Evolutionary conservation across 2,797 vertebrate genomes (phyloP), one percentile per base, ranked within the genome.

Genomic region (Argyrosomus regius): DNA sequence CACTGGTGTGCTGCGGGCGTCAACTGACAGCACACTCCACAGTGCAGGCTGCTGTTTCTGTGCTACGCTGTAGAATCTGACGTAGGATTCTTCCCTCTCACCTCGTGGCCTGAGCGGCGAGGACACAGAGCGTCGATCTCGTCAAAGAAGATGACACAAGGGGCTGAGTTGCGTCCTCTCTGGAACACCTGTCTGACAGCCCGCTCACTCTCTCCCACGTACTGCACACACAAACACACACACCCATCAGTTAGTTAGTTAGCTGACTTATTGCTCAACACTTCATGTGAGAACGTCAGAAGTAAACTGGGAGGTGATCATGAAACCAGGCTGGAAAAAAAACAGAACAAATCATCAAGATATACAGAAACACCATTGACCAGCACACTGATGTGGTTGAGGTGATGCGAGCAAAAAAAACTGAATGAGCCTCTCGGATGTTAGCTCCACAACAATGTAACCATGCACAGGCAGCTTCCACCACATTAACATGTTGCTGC

Each of bases 71-170:
- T 17, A 28, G 2, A 17, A 48, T 48, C 4, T 64, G 20, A 39
- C 13, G 10, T 20, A n/a, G 20, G 35, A 39, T 8, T 3, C 24
- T 1, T 9, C 13, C 0, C 7, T 58, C 87, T 89, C 52, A 98
- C 98, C 94, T 99, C 98, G 16, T 93, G 95, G 52, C 97, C 97
- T 6, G 98, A 98, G 28, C 98, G 96, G 1, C 98, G 96, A 61
- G 98, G 98, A 86, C 98, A 99, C 79, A 99, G 94, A 10, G 98
- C 97, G 46, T 99, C 98, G 0, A 99, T 94, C 92, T 99, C 98
- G 62, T 99, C 98, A 24, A 99, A 99, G 90, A 99, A 99, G 88
- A 99, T 99, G 31, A 99, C 98, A 6, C 98, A 99, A 0, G 98
- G 98, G 0, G 97, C 96, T 0, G 98, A 99, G 93, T 97, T 99